Conservation (phyloP, 2,797 vertebrate species). For the Enoplosus armatus region DNA sequence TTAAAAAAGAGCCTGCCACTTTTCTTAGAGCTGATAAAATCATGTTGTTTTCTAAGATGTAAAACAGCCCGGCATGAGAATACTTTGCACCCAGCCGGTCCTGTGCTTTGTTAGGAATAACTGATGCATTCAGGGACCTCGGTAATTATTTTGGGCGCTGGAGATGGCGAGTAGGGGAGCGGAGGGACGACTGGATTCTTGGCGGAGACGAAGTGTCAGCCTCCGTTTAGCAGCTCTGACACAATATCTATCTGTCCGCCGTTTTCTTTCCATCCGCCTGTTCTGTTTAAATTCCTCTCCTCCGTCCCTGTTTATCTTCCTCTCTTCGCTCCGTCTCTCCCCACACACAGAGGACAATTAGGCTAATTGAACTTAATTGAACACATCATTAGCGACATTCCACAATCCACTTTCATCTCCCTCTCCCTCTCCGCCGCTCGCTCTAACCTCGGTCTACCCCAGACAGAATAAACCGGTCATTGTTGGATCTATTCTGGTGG, state of each 20-base stretch:
- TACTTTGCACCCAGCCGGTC: constrained; percentile 44
- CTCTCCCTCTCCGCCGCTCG: background rate
- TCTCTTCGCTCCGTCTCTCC: constrained; percentile 24
- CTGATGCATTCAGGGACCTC: constrained; percentile 73
- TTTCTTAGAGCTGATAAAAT: background rate
- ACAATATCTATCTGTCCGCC: constrained; percentile 66
- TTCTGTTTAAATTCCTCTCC: constrained; percentile 39
- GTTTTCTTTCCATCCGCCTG: constrained; percentile 24
- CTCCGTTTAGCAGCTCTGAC: constrained; percentile 62
- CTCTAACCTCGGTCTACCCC: constrained; percentile 47
- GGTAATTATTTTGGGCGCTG: constrained; percentile 72
- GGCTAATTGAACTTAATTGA: constrained; percentile 82
- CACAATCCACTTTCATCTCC: constrained; percentile 58
- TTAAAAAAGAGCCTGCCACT: too few relatives aligned
- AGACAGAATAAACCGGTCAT: constrained; percentile 58
- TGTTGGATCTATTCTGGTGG: constrained; percentile 71
- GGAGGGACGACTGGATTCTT: constrained; percentile 63
- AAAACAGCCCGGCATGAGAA: constrained; percentile 52
- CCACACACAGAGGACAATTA: constrained; percentile 73
- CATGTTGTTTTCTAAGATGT: constrained; percentile 28
- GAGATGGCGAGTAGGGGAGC: constrained; percentile 41
- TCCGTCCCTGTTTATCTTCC: constrained; percentile 40
- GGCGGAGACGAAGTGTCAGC: constrained; percentile 62
- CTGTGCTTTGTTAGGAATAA: constrained; percentile 63
- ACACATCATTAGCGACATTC: constrained; percentile 83